Conservation (phyloP, 2,888 invertebrate species). For the Chrysolina americana region DNA sequence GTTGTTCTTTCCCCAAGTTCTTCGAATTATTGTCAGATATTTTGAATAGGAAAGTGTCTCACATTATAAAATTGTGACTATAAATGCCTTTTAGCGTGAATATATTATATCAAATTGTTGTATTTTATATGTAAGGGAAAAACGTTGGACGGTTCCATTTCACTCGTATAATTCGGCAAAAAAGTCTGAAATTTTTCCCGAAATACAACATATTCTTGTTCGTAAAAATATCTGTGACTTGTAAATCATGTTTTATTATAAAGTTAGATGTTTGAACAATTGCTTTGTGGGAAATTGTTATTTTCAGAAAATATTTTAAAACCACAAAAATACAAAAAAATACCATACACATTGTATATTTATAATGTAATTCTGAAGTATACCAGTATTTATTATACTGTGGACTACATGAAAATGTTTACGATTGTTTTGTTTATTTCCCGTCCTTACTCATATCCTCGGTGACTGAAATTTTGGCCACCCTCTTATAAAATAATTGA, state of each 20-base stretch:
- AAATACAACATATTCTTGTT: conserved; percentile 68
- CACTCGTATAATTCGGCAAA: conserved; percentile 37
- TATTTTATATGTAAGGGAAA: conserved; percentile 66
- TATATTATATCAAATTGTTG: conserved; percentile 67
- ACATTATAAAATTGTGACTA: conserved; percentile 69
- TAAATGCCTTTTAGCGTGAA: conserved; percentile 71
- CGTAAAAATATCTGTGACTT: conserved; percentile 69
- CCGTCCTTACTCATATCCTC: conserved; percentile 4
- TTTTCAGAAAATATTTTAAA: conserved; percentile 73
- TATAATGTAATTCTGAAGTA: conserved; percentile 74
- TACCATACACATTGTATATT: conserved; percentile 73
- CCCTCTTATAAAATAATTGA: too few relatives aligned
- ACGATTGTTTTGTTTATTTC: conserved; percentile 58
- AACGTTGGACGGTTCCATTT: conserved; percentile 57
- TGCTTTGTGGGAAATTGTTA: conserved; percentile 73
- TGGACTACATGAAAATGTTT: conserved; percentile 69
- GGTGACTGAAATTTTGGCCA: too few relatives aligned
- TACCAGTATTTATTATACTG: conserved; percentile 74
- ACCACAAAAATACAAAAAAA: conserved; percentile 70
- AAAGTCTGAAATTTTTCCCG: conserved; percentile 57
- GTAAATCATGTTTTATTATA: conserved; percentile 68
- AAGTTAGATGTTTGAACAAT: conserved; percentile 71
- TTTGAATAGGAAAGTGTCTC: conserved; percentile 55
- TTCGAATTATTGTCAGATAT: conserved; percentile 26
- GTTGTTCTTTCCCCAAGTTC: neutral